Evolutionary conservation across 2,113 vertebrate species (phyloP), one percentile per base, ranked within the genome.

Genomic region (Muntiacus reevesi): DNA sequence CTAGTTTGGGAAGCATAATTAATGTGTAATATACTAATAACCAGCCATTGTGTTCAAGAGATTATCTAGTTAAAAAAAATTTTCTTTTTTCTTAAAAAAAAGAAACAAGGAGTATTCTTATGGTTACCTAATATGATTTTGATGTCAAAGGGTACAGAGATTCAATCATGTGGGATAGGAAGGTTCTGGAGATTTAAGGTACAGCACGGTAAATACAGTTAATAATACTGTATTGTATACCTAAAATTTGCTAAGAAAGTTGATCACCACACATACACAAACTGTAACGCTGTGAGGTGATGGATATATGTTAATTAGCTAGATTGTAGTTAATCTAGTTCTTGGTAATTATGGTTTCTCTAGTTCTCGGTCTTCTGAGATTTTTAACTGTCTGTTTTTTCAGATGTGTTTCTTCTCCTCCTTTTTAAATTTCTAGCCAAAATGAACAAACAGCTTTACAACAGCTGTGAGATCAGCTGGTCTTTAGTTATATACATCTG

Each of bases 371-470:
- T 83, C 40, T 95, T 89, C 78, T 86, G 71, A 96, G 74, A 89
- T 57, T 60, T 93, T 87, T 78, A 64, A 85, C 55, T 62, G 86
- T 59, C 60, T 92, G 50, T 9, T 74, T 98, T 97, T 87, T 60
- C 87, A 43, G 33, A 94, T 87, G 13, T 83, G 28, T 93, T 94
- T 62, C 30, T 47, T 21, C 30, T 71, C 36, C 15, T 91, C 36
- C 84, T 76, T 15, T 60, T 97, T 95, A 96, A 25, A 86, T 94
- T 95, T 95, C 78, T 92, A 89, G 67, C 55, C n/a, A 50, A 91
- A 97, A 92, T 57, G 59, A 94, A 95, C 23, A 96, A 96, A 95
- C 23, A 89, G 62, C 85, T 95, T 95, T 81, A 93, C 76, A 92
- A 95, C 60, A 97, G 94, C 88, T 95, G 52, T 94, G 89, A 76